Percentiles rank a stretch among this genome's conserved stretches.
Conservation (phyloP, 2,888 invertebrate species). For the Nezara viridula region DNA sequence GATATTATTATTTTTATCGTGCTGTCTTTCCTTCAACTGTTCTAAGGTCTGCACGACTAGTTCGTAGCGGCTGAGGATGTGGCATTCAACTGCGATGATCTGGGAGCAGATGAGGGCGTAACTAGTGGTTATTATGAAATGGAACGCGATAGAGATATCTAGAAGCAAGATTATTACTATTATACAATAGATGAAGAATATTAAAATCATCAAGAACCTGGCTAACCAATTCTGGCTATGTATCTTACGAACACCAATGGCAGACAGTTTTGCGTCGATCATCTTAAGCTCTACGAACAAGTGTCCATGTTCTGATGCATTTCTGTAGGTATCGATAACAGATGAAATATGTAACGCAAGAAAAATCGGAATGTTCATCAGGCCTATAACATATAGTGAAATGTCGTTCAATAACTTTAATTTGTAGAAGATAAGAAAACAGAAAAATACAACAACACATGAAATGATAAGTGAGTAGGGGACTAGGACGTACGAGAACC, state of each 20-base stretch:
- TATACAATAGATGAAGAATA: neutral
- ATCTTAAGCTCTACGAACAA: neutral
- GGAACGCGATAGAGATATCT: too few relatives aligned
- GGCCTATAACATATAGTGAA: neutral
- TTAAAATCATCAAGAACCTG: neutral
- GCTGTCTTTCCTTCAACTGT: too few relatives aligned
- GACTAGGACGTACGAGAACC: neutral
- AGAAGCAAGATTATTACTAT: neutral
- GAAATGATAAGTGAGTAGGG: neutral
- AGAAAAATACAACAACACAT: neutral
- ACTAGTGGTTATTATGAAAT: too few relatives aligned
- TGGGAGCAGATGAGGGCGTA: too few relatives aligned
- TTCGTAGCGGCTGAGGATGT: too few relatives aligned
- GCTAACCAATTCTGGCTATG: neutral
- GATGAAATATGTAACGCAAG: neutral
- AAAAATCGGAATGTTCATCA: neutral
- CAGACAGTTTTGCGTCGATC: neutral
- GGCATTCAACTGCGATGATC: too few relatives aligned
- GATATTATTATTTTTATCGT: too few relatives aligned
- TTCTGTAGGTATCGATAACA: neutral
- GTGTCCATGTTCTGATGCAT: neutral
- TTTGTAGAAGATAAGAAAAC: neutral
- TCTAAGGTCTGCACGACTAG: too few relatives aligned
- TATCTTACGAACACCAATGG: neutral
- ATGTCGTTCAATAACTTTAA: neutral